These are phyloP conservation scores for Salvator merianae DNA, from an alignment of 2,113 vertebrate genomes.

Conservation along the genomic window DNA sequence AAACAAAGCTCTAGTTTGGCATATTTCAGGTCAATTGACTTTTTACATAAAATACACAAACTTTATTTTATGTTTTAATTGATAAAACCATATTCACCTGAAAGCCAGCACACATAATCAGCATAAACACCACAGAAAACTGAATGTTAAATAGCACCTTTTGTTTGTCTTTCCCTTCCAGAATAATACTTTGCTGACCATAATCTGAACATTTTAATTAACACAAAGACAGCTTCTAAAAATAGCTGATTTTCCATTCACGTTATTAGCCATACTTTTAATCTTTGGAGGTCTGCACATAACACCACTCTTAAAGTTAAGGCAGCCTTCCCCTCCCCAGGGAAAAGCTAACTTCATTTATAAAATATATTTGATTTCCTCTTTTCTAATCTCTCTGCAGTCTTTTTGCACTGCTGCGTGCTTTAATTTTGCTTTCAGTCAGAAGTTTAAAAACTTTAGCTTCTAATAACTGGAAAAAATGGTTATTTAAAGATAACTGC, in stretches of 20 bases:
- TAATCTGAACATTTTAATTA: conserved; percentile 8
- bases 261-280: conserved; percentile 38
- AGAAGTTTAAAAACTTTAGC: conserved; percentile 87
- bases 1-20: conserved; percentile 5
- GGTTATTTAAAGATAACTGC: conserved; percentile 92
- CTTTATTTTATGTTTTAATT: neutral
- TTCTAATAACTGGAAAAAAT: conserved; percentile 88
- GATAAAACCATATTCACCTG: conserved; percentile 14
- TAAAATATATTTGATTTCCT: conserved; percentile 75
- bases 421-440: conserved; percentile 84
- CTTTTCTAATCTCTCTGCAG: conserved; percentile 71
- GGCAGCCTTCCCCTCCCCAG: conserved; percentile 43
- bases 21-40: neutral
- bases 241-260: conserved; percentile 36
- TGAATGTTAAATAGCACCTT: neutral
- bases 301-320: conserved; percentile 59
- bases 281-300: conserved; percentile 41
- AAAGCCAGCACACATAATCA: neutral
- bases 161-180: neutral
- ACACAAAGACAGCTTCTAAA: conserved; percentile 40
- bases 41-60: conserved; percentile 15
- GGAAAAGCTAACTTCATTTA: conserved; percentile 76
- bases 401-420: conserved; percentile 72
- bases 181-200: conserved; percentile 5
- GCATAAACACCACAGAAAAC: conserved; percentile 6